Percentiles rank a stretch among this genome's conserved stretches.
These are phyloP conservation scores for Orthochromis indermauri DNA, from an alignment of 2,113 vertebrate genomes.

Conservation along the genomic window DNA sequence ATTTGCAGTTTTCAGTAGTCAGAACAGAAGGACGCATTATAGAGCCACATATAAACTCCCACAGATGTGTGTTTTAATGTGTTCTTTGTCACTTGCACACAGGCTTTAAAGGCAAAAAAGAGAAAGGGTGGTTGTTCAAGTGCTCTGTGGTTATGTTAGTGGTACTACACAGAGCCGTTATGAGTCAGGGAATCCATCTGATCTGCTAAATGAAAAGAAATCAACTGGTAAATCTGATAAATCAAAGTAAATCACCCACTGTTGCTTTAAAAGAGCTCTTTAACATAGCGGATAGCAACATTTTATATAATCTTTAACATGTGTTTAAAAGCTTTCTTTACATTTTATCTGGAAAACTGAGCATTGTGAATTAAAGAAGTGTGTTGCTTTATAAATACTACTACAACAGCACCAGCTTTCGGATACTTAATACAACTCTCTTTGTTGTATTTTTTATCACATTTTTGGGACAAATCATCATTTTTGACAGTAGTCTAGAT, in stretches of 20 bases:
- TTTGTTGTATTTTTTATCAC: not conserved
- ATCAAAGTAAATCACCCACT: not conserved
- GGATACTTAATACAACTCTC: not conserved
- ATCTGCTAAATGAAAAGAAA: conserved; percentile 5
- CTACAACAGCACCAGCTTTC: not conserved
- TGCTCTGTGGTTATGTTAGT: not conserved
- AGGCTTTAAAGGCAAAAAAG: not conserved
- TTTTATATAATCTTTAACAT: not conserved
- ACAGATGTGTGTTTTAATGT: not conserved
- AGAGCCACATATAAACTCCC: not conserved
- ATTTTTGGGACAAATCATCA: not conserved
- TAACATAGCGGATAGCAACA: not conserved
- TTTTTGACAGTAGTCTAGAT: not conserved
- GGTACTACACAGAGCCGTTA: not conserved
- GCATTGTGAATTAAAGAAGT: not conserved
- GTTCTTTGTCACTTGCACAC: not conserved
- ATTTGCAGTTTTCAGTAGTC: not conserved
- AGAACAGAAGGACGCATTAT: not conserved
- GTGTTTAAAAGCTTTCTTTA: not conserved
- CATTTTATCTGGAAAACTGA: not conserved
- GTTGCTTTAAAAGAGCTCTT: not conserved
- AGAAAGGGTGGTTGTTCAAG: not conserved
- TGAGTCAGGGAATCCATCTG: not conserved
- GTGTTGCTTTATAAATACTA: not conserved
- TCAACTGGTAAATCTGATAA: not conserved